Conservation (phyloP, 2,113 vertebrate species). For the Syngnathus typhle region DNA sequence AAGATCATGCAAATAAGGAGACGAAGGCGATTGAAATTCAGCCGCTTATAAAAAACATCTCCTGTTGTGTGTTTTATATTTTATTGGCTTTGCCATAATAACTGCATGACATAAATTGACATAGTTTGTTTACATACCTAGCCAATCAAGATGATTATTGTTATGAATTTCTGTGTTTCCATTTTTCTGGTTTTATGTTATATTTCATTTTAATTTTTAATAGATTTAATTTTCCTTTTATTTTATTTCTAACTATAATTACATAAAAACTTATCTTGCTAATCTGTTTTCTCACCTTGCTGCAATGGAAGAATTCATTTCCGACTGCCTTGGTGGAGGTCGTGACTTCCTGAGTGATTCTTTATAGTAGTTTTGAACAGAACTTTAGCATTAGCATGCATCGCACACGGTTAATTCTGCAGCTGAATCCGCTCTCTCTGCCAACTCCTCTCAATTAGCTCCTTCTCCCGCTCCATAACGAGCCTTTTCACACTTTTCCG, state of each 20-base stretch:
- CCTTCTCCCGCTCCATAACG: constrained; percentile 44
- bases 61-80: not conserved
- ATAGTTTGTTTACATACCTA: too few relatives aligned
- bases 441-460: constrained; percentile 56
- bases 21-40: too few relatives aligned
- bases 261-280: too few relatives aligned
- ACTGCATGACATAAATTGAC: not conserved
- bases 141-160: too few relatives aligned
- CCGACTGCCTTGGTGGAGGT: not conserved
- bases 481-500: constrained; percentile 53
- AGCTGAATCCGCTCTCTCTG: constrained; percentile 48
- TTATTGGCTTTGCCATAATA: not conserved
- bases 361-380: not conserved
- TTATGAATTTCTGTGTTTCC: too few relatives aligned
- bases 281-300: too few relatives aligned
- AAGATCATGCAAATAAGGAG: not conserved
- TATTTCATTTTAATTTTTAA: too few relatives aligned
- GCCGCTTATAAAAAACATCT: not conserved
- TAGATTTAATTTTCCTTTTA: too few relatives aligned
- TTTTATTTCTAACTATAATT: too few relatives aligned
- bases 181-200: too few relatives aligned
- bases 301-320: not conserved
- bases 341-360: not conserved
- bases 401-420: constrained; percentile 21
- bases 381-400: constrained; percentile 11